phyloP scores from a whole-genome alignment of 2,797 vertebrate genomes.

The Podargus strigoides region DNA sequence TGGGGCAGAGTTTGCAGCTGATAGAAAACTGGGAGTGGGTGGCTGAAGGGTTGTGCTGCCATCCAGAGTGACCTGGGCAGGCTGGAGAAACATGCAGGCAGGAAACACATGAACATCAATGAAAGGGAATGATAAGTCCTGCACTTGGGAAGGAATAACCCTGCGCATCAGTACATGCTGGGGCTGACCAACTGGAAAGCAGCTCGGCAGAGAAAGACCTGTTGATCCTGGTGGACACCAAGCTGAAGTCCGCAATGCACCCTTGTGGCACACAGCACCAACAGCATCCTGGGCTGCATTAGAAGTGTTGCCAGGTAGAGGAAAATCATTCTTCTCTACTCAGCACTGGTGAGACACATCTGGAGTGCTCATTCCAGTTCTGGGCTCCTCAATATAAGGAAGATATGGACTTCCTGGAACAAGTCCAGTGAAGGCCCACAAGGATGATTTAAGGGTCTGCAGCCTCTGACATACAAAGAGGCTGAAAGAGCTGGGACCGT shows the following conservation, averaged over 20 bases:
- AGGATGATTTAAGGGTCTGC: not conserved
- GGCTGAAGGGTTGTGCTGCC: not conserved
- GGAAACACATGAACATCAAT: not conserved
- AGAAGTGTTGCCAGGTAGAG: not conserved
- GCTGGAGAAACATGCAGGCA: not conserved
- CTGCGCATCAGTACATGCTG: too few relatives aligned
- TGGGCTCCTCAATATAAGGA: not conserved
- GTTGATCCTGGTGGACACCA: not conserved
- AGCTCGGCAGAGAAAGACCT: not conserved
- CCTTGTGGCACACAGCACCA: not conserved
- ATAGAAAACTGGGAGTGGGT: not conserved
- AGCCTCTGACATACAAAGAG: not conserved
- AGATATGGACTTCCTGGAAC: not conserved
- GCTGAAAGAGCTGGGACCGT: not conserved
- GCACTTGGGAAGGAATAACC: not conserved
- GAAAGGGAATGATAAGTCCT: not conserved
- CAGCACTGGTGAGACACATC: not conserved
- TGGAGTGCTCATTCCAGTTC: not conserved
- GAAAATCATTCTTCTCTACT: not conserved
- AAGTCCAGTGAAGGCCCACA: not conserved
- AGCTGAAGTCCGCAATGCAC: not conserved
- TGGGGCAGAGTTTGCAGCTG: not conserved
- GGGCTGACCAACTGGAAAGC: not conserved
- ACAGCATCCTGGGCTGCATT: not conserved
- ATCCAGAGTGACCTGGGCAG: not conserved